These are phyloP conservation scores for Holacanthella duospinosa DNA, from an alignment of 2,888 invertebrate species.

Conservation along the genomic window DNA sequence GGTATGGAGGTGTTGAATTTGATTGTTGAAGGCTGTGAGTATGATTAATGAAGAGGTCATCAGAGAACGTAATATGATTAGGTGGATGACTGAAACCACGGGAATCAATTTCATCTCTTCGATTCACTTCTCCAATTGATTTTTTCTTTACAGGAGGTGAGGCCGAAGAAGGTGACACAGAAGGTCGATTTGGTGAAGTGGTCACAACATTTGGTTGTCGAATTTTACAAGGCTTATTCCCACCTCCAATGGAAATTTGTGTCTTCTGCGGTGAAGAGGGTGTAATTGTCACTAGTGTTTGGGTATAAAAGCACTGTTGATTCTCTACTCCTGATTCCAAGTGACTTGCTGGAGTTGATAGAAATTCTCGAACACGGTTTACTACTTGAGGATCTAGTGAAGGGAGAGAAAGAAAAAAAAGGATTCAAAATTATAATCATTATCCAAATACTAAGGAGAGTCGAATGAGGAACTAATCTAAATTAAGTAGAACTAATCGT, in stretches of 20 bases:
- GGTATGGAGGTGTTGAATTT: background rate
- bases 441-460: background rate
- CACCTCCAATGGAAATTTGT: background rate
- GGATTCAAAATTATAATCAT: background rate
- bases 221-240: background rate
- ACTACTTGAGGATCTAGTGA: conserved; percentile 74
- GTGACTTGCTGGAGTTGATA: conserved; percentile 40
- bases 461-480: background rate
- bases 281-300: background rate
- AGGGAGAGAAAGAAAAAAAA: conserved; percentile 25
- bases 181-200: background rate
- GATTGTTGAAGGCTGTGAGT: conserved; percentile 29
- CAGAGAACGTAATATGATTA: conserved; percentile 32
- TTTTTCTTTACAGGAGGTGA: background rate
- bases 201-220: background rate
- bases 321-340: conserved; percentile 11
- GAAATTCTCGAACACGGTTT: conserved; percentile 46
- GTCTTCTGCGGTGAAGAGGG: background rate
- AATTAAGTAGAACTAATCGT: too few species aligned
- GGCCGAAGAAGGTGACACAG: background rate
- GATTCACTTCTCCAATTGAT: background rate
- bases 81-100: background rate
- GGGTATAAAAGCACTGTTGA: background rate
- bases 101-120: background rate
- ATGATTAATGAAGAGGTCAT: conserved; percentile 36